Base-by-base conservation (phyloP, 2,888 invertebrate genomes). In the Brenthis daphne region DNA sequence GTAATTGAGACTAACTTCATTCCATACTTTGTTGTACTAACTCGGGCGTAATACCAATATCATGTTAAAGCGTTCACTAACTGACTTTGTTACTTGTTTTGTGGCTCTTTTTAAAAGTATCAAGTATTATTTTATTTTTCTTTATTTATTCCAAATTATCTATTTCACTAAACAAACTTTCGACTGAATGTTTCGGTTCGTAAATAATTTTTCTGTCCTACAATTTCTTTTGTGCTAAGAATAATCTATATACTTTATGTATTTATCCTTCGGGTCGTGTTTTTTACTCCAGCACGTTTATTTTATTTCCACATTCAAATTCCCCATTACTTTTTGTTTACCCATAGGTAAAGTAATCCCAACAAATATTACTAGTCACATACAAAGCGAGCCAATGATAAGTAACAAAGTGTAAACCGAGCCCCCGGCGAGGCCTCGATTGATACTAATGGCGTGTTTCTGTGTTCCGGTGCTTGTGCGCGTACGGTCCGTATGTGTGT, bases 401-500 rank as follows among this genome's bases (percentile, higher is more conserved):
- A 86, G 89, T 86, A 86, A 85, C 84, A 85, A 83, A 84, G 76
- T 70, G 67, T 68, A 67, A 69, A 72, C 74, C 75, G 68, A 70
- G 73, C 72, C 74, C 29, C 33, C 63, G 63, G 61, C 63, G 72
- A 79, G 77, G 80, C 77, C 76, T 78, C 84, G 81, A 81, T 80
- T 82, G 81, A 83, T 86, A 92, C 92, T 92, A 92, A 92, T 92
- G 84, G 89, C 90, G 92, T 92, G 90, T 92, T 90, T 92, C 88
- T 92, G 86, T 90, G 92, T 92, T 92, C 90, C 91, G 91, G 90
- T 87, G 88, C 83, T 90, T 88, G 85, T 84, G 87, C 87, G 88
- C 84, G 87, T 86, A 81, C 86, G 88, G 85, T 85, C 82, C 85
- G 89, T 89, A 85, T 79, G 81, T 81, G 88, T 90, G 90, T 89